Evolutionary conservation across 2,888 invertebrate species (phyloP).

Genomic region (Phymatocera aterrima): DNA sequence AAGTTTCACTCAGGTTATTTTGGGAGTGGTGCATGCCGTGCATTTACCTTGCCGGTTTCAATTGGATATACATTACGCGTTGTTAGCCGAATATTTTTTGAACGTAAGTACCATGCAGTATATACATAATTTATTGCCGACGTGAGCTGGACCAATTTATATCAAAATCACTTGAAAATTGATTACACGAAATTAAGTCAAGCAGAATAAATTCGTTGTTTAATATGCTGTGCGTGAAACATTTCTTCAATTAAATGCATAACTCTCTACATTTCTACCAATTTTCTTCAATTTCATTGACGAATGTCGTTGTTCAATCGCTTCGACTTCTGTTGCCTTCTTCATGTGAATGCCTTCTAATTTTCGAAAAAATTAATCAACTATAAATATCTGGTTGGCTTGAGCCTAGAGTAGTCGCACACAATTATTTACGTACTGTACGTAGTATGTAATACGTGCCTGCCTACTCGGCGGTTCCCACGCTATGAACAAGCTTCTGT

Average conservation of each 20-base stretch:
- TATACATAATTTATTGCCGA: not conserved
- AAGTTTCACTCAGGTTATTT: slow-evolving; percentile 46
- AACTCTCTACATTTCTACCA: not conserved
- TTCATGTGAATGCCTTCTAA: not conserved
- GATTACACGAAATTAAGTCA: not conserved
- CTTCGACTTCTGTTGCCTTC: not conserved
- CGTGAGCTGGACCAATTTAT: not conserved
- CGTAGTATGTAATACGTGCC: not conserved
- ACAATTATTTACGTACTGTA: not conserved
- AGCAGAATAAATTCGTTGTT: not conserved
- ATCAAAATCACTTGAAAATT: slow-evolving; percentile 17
- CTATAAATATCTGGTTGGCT: not conserved
- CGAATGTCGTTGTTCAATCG: not conserved
- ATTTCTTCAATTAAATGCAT: not conserved
- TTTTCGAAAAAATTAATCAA: not conserved
- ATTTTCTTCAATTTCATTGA: not conserved
- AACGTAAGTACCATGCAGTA: slow-evolving; percentile 17
- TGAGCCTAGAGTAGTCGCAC: not conserved
- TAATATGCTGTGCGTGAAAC: not conserved
- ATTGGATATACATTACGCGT: slow-evolving; percentile 39
- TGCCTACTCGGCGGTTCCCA: not conserved
- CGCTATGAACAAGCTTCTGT: slow-evolving; percentile 5
- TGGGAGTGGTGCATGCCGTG: slow-evolving; percentile 46
- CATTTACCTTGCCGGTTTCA: slow-evolving; percentile 37
- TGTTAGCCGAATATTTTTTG: slow-evolving; percentile 17